Conservation (phyloP, 1,140 invertebrate genomes). For the Zaprionus davidi region DNA sequence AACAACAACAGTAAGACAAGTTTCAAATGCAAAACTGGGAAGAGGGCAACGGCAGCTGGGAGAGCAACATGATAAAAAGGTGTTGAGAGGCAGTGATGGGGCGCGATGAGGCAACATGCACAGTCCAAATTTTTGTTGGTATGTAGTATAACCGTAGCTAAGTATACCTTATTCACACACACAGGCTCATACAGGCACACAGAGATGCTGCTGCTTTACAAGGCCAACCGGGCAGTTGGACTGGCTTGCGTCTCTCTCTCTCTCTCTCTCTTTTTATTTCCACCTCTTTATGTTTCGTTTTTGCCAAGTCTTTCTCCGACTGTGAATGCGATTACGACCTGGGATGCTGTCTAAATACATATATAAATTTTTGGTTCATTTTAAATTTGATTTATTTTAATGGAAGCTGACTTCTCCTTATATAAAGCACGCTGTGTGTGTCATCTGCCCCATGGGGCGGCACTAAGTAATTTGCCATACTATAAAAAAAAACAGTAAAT, state of each 20-base stretch:
- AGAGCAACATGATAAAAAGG: conserved; percentile 55
- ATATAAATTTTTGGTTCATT: conserved; percentile 38
- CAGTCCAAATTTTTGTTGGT: conserved; percentile 59
- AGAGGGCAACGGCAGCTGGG: conserved; percentile 28
- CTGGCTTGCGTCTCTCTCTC: conserved; percentile 21
- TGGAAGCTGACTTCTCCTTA: conserved; percentile 37
- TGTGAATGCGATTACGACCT: conserved; percentile 10
- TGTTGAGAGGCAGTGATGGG: conserved; percentile 54
- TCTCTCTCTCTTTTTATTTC: neutral
- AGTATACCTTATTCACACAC: conserved; percentile 26
- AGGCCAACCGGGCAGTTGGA: conserved; percentile 65
- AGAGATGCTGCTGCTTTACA: conserved; percentile 42
- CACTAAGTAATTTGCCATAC: conserved; percentile 63
- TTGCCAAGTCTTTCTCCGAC: conserved; percentile 14
- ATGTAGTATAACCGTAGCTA: conserved; percentile 30
- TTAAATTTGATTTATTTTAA: conserved; percentile 76
- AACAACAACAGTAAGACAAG: conserved; percentile 40
- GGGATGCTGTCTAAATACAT: conserved; percentile 40
- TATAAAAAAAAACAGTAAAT: conserved; percentile 46
- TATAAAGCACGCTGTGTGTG: conserved; percentile 52
- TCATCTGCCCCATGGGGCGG: conserved; percentile 57
- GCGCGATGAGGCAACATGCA: conserved; percentile 67
- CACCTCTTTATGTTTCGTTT: neutral
- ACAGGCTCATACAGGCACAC: neutral
- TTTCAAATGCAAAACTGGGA: conserved; percentile 64